These are phyloP conservation scores for Alosa alosa DNA, from an alignment of 2,113 vertebrate genomes.

Conservation along the genomic window DNA sequence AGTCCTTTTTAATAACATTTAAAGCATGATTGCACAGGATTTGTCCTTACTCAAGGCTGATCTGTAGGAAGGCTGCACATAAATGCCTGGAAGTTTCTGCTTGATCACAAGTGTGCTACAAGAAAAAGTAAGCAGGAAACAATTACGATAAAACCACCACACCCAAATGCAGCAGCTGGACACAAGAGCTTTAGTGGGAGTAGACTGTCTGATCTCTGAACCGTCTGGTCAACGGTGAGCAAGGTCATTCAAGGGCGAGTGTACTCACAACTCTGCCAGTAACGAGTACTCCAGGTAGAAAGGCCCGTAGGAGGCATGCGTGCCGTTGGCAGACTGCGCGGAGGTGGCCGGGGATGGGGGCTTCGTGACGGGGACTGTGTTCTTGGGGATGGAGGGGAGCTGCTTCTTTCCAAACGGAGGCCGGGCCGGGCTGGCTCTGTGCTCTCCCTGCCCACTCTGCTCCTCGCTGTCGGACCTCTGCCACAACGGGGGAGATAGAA, in stretches of 20 bases:
- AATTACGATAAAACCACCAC: neutral
- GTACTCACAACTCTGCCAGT: conserved; percentile 94
- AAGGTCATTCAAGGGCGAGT: neutral
- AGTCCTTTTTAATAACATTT: neutral
- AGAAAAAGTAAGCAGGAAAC: conserved; percentile 26
- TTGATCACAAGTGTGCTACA: conserved; percentile 92
- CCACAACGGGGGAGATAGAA: conserved; percentile 24
- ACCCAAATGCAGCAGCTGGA: neutral
- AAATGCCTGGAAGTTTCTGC: conserved; percentile 95
- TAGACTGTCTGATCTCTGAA: neutral
- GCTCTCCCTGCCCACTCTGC: conserved; percentile 76
- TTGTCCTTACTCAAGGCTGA: conserved; percentile 88
- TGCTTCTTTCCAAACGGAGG: conserved; percentile 84
- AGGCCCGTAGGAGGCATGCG: conserved; percentile 94
- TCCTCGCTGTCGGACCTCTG: conserved; percentile 89
- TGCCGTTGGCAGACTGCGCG: conserved; percentile 86
- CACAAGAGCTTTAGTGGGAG: neutral
- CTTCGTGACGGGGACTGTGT: conserved; percentile 87
- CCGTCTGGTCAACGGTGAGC: neutral
- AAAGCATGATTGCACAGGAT: neutral
- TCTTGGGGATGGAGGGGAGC: conserved; percentile 94
- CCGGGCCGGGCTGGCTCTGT: conserved; percentile 83
- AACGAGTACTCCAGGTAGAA: conserved; percentile 98
- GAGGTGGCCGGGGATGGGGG: conserved; percentile 76
- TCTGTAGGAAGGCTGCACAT: conserved; percentile 94